A percentile compares a stretch with the other conserved stretches of the same genome.
Conservation (phyloP, 2,113 vertebrate genomes). For the Sula dactylatra region DNA sequence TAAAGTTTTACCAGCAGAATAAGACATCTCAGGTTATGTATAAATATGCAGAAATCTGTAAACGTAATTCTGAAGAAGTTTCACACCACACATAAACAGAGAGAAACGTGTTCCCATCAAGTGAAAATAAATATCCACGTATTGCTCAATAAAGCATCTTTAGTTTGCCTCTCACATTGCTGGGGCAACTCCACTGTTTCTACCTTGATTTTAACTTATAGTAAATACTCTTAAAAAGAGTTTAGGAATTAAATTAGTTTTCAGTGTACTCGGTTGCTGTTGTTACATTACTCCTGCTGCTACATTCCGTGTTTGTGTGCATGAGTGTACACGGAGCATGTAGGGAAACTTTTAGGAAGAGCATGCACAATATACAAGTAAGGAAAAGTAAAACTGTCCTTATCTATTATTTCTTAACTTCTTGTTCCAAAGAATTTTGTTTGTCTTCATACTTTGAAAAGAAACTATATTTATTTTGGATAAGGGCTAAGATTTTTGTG, state of each 20-base stretch:
- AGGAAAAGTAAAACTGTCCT: neutral
- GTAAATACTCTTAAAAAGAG: neutral
- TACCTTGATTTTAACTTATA: neutral
- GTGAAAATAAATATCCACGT: neutral
- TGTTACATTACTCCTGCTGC: neutral
- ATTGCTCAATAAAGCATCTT: neutral
- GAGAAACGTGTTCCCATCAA: neutral
- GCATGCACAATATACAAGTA: neutral
- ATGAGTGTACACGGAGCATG: neutral
- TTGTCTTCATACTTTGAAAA: neutral
- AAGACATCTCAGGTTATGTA: neutral
- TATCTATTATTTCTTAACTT: neutral
- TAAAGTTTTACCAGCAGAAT: neutral
- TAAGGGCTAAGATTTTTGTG: neutral
- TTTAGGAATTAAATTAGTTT: neutral
- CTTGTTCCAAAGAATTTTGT: neutral
- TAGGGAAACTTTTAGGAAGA: neutral
- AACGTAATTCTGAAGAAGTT: neutral
- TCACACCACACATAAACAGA: neutral
- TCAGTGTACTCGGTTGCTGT: rapidly evolving
- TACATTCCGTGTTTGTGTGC: neutral
- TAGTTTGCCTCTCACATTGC: neutral
- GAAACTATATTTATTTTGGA: neutral
- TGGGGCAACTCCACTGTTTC: neutral
- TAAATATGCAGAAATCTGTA: neutral